Conservation (phyloP, 2,113 vertebrate genomes). For the Gallinago jamesoni region DNA sequence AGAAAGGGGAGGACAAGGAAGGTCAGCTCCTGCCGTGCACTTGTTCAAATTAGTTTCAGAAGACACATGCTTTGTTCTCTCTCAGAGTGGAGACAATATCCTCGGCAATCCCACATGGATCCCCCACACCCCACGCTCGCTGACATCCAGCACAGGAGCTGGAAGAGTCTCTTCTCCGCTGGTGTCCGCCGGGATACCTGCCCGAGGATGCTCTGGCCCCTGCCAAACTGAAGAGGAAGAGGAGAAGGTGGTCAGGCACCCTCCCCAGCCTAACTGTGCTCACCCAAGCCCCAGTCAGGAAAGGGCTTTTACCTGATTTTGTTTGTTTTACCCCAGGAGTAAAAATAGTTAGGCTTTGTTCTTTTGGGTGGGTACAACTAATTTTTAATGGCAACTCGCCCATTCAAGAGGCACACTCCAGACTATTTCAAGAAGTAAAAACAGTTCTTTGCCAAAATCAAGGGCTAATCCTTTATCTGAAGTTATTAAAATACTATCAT, state of each 20-base stretch:
- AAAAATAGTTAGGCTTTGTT: slow-evolving; percentile 62
- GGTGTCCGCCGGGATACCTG: no score
- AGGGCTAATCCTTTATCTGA: slow-evolving; percentile 9
- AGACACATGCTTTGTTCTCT: not conserved
- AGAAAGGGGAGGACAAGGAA: not conserved
- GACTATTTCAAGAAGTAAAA: slow-evolving; percentile 48
- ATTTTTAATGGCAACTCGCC: slow-evolving; percentile 25
- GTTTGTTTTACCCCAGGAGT: not conserved
- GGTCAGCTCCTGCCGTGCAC: no score
- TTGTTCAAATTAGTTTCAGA: not conserved
- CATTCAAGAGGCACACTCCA: not conserved
- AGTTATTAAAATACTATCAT: slow-evolving; percentile 1
- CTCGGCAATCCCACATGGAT: not conserved
- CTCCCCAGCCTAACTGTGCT: no score
- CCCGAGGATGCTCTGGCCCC: not conserved
- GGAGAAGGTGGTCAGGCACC: not conserved
- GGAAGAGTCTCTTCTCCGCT: not conserved
- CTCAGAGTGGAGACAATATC: not conserved
- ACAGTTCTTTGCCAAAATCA: slow-evolving; percentile 9
- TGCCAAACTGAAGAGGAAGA: not conserved
- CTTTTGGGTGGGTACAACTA: not conserved
- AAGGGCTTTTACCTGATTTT: not conserved
- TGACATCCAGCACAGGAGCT: not conserved
- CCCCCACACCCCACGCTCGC: not conserved
- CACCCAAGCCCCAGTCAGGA: no score